phyloP scores from a whole-genome alignment of 2,888 invertebrate genomes.

The Tromatobia lineatoria region DNA sequence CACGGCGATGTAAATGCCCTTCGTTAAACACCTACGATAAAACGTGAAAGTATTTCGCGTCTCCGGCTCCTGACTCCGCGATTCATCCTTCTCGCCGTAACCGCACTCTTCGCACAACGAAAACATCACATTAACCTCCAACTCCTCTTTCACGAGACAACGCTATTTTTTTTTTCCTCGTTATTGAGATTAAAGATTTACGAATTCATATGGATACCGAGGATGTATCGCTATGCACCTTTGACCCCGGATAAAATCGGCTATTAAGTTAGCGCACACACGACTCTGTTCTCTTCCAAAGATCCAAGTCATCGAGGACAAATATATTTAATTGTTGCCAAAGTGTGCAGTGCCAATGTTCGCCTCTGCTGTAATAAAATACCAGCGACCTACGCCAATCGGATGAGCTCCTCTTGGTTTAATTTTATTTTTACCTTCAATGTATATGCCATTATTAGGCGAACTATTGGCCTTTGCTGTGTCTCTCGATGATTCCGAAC shows the following conservation, averaged over 20 bases:
- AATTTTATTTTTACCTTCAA: conserved; percentile 19
- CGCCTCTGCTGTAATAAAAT: not conserved
- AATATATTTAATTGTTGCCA: conserved; percentile 3
- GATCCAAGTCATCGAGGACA: not conserved
- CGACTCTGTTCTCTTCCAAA: not conserved
- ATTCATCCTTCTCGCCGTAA: not conserved
- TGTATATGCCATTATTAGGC: not conserved
- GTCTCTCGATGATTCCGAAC: not conserved
- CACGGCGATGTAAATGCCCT: conserved; percentile 1
- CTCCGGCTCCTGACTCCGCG: not conserved
- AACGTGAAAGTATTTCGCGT: not conserved
- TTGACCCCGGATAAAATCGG: not conserved
- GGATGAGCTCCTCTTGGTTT: not conserved
- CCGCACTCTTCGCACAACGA: not conserved
- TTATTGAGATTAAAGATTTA: not conserved
- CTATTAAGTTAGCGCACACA: not conserved
- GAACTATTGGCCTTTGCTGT: conserved; percentile 25
- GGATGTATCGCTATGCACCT: not conserved
- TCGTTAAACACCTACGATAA: not conserved
- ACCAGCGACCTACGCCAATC: not conserved
- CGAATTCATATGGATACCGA: not conserved
- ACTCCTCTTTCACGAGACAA: not conserved
- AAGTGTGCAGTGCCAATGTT: not conserved
- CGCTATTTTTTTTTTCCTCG: not conserved
- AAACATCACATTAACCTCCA: conserved; percentile 9